Evolutionary conservation across 1,140 invertebrate genomes (phyloP), one percentile per base, ranked within the genome.

Genomic region (Cyclargus thomasi): DNA sequence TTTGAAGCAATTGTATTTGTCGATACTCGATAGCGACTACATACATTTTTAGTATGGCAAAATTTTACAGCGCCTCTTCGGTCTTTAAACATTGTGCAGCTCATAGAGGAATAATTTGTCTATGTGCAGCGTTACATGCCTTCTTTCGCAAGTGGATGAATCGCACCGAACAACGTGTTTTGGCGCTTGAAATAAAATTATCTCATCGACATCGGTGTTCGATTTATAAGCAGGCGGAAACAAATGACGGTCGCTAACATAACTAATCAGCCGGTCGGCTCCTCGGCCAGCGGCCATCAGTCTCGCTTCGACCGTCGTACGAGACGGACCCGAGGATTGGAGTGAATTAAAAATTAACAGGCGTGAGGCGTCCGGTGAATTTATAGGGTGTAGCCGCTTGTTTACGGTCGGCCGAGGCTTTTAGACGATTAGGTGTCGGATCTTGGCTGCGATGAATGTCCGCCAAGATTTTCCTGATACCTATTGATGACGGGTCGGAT

Each of bases 201-300:
- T 47, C 39, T 47, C 39, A 47, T 47, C 39, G 39, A 8, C 14
- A 47, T 47, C 39, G 39, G 39, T 75, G 75, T 76, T 80, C 80
- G 79, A 84, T 86, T 83, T 85, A 84, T 83, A 85, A 86, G 71
- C 72, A 74, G 74, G 72, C 62, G 63, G 53, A 67, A 79, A 86
- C 76, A 85, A 86, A 88, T 88, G 84, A 83, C 79, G 86, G 86
- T 88, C 85, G 70, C 74, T 73, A 55, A 69, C 72, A 80, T 86
- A 88, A 88, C 74, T 85, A 85, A 88, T 77, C 79, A 74, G 69
- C 66, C 68, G 84, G 83, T 86, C 79, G 36, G 68, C 70, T 62
- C 53, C 64, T 55, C 66, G 70, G 62, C 78, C 80, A 67, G 71
- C 79, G 76, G 69, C 66, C 72, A 79, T 79, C 74, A 77, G 68